Conservation (phyloP, 2,113 vertebrate species). For the Solea solea region DNA sequence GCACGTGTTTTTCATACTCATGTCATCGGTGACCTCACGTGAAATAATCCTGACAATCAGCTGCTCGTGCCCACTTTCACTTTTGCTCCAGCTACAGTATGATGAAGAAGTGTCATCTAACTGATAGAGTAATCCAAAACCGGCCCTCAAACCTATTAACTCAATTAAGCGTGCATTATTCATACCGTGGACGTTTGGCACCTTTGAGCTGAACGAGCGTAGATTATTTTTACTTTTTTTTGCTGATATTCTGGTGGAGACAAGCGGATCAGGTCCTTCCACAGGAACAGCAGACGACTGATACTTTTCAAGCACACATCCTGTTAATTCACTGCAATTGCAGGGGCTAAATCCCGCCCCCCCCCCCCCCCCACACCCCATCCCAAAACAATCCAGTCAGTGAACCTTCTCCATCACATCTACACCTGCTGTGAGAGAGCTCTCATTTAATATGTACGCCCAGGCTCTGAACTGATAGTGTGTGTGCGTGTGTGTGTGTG, state of each 20-base stretch:
- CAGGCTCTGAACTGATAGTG: background rate
- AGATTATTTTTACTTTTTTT: background rate
- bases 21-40: background rate
- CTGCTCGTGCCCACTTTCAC: background rate
- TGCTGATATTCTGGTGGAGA: no score
- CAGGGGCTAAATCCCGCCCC: slow-evolving; percentile 17
- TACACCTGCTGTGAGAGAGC: slow-evolving; percentile 9
- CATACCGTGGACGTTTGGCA: background rate
- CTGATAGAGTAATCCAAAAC: slow-evolving; percentile 39
- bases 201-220: background rate
- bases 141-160: slow-evolving; percentile 18
- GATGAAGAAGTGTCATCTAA: slow-evolving; percentile 6
- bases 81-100: no score
- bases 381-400: slow-evolving; percentile 16
- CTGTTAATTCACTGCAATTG: slow-evolving; percentile 34
- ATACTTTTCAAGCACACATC: slow-evolving; percentile 40
- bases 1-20: background rate
- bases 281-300: slow-evolving; percentile 7
- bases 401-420: slow-evolving; percentile 17
- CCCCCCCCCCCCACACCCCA: no score
- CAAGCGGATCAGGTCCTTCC: background rate
- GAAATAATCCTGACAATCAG: slow-evolving; percentile 10
- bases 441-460: background rate
- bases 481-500: background rate
- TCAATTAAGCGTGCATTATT: slow-evolving; percentile 25